Percentiles rank a stretch among this genome's conserved stretches.
Conservation (phyloP, 2,113 vertebrate genomes). For the Microcebus jonahi region DNA sequence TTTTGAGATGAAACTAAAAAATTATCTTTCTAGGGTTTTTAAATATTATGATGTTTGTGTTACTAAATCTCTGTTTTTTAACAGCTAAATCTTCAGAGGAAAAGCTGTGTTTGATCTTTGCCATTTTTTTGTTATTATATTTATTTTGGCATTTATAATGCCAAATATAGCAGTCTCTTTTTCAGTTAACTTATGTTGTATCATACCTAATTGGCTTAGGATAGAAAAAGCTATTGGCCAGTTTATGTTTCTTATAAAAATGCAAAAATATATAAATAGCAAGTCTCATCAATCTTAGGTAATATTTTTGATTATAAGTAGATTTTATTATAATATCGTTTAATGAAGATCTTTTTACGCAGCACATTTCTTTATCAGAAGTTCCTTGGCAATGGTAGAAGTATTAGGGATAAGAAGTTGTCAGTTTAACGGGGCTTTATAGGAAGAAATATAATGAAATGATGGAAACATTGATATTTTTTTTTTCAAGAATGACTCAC, state of each 20-base stretch:
- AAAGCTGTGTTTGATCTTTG: neutral
- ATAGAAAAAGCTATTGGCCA: neutral
- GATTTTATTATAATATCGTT: neutral
- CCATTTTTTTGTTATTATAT: neutral
- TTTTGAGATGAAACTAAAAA: neutral
- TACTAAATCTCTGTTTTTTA: neutral
- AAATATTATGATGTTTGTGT: neutral
- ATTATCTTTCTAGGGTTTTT: neutral
- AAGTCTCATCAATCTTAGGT: neutral
- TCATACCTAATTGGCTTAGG: neutral
- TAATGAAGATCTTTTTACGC: neutral
- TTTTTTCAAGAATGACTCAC: neutral
- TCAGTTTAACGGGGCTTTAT: neutral
- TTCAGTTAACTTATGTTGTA: neutral
- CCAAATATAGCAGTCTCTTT: neutral
- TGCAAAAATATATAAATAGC: neutral
- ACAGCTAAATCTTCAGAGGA: neutral
- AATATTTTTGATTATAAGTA: neutral
- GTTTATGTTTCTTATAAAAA: neutral
- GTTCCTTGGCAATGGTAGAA: neutral
- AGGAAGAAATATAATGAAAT: neutral
- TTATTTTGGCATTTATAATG: constrained; percentile 18
- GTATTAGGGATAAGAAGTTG: neutral
- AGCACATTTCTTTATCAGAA: constrained; percentile 17
- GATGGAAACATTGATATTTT: neutral